phyloP scores from a whole-genome alignment of 2,888 invertebrate genomes.

The Eucera pruinosa region DNA sequence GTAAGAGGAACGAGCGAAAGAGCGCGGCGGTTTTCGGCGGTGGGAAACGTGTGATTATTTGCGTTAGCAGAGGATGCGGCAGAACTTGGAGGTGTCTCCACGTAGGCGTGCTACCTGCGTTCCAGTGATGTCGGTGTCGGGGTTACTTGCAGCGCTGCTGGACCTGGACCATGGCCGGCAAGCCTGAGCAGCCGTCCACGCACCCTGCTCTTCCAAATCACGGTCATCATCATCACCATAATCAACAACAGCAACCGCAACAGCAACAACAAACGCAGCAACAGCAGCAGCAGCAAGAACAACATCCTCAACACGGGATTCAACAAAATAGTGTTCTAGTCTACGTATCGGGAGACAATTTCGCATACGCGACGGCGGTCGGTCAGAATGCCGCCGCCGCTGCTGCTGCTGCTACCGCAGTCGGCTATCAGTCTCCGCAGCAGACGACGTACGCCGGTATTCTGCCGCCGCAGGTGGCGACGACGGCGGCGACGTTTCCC shows the following conservation, averaged over 20 bases:
- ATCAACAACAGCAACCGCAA: slow-evolving; percentile 66
- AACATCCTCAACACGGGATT: slow-evolving; percentile 67
- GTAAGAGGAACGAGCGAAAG: slow-evolving; percentile 41
- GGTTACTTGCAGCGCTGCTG: slow-evolving; percentile 81
- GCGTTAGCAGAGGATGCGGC: slow-evolving; percentile 82
- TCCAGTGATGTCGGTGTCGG: slow-evolving; percentile 89
- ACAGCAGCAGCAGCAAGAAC: slow-evolving; percentile 53
- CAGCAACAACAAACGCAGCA: slow-evolving; percentile 63
- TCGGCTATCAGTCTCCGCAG: slow-evolving; percentile 73
- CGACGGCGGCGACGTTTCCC: slow-evolving; percentile 72
- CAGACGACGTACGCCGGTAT: slow-evolving; percentile 73
- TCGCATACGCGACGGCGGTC: slow-evolving; percentile 85
- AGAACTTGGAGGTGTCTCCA: slow-evolving; percentile 78
- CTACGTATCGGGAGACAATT: slow-evolving; percentile 86
- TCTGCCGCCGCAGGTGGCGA: slow-evolving; percentile 72
- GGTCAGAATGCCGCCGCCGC: slow-evolving; percentile 84
- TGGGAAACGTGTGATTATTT: slow-evolving; percentile 57
- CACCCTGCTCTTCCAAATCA: slow-evolving; percentile 84
- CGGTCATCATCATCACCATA: slow-evolving; percentile 73
- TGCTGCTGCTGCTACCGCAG: slow-evolving; percentile 82
- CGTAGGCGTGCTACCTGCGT: slow-evolving; percentile 85
- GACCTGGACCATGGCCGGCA: slow-evolving; percentile 89
- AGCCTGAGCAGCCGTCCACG: slow-evolving; percentile 88
- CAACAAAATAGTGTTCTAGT: slow-evolving; percentile 86
- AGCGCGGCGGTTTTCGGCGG: slow-evolving; percentile 55